These are phyloP conservation scores for Probaryconus sp. DNA, from an alignment of 1,140 invertebrate genomes.

Conservation along the genomic window DNA sequence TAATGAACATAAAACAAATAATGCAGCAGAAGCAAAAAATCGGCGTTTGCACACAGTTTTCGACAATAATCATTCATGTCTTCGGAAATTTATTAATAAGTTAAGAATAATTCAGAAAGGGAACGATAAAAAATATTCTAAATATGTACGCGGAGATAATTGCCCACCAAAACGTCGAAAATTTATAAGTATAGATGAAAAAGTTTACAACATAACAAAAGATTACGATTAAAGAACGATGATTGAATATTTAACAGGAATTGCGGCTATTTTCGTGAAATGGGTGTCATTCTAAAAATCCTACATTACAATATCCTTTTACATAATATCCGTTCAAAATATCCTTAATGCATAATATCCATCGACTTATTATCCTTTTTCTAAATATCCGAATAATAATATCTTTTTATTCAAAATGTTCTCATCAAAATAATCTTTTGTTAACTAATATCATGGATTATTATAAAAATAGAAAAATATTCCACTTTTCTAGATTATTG, in stretches of 20 bases:
- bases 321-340: too few species aligned
- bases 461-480: too few species aligned
- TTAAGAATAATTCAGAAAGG: background rate
- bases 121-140: background rate
- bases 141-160: background rate
- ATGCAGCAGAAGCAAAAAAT: background rate
- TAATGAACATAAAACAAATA: background rate
- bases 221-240: background rate
- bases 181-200: background rate
- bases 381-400: too few species aligned
- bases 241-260: background rate
- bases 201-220: background rate
- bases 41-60: background rate
- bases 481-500: too few species aligned
- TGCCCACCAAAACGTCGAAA: background rate
- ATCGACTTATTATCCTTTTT: too few species aligned
- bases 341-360: too few species aligned
- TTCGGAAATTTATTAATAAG: background rate
- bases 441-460: too few species aligned
- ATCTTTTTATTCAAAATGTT: too few species aligned
- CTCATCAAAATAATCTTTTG: too few species aligned
- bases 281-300: too few species aligned
- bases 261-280: conserved; percentile 3
- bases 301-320: too few species aligned
- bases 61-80: background rate